phyloP scores from a whole-genome alignment of 2,113 vertebrate species.

The Atractosteus spatula region DNA sequence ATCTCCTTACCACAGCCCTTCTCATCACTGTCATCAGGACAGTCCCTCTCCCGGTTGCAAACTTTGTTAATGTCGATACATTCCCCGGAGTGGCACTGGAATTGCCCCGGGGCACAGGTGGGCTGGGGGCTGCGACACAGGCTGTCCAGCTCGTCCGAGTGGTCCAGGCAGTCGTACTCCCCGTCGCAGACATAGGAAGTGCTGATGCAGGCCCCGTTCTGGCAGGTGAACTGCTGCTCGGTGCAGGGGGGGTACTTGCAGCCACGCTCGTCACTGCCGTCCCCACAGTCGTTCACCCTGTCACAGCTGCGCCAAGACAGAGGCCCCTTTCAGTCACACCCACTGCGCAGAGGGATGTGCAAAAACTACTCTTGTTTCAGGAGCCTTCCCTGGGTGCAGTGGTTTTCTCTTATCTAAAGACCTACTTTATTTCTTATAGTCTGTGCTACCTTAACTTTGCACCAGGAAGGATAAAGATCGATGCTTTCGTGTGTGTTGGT shows the following conservation, averaged over 20 bases:
- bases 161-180: conserved; percentile 54
- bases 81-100: conserved; percentile 82
- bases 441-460: too few relatives aligned
- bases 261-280: conserved; percentile 81
- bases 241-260: conserved; percentile 65
- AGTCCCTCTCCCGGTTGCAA: conserved; percentile 83
- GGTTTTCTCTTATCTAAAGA: too few relatives aligned
- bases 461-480: too few relatives aligned
- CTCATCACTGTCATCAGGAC: conserved; percentile 86
- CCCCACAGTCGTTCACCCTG: conserved; percentile 62
- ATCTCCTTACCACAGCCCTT: conserved; percentile 81
- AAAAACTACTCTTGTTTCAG: too few relatives aligned
- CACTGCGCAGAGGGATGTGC: too few relatives aligned
- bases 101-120: conserved; percentile 76
- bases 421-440: too few relatives aligned
- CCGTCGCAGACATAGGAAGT: conserved; percentile 49
- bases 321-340: too few relatives aligned
- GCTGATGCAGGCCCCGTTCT: conserved; percentile 54
- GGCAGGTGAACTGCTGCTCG: conserved; percentile 56
- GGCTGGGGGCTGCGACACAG: conserved; percentile 48
- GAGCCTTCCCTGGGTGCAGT: too few relatives aligned
- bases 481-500: too few relatives aligned
- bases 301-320: conserved; percentile 49
- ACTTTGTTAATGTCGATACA: conserved; percentile 80
- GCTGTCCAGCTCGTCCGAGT: conserved; percentile 55